Evolutionary conservation across 2,113 vertebrate genomes (phyloP).

Genomic region (Corythaixoides concolor): DNA sequence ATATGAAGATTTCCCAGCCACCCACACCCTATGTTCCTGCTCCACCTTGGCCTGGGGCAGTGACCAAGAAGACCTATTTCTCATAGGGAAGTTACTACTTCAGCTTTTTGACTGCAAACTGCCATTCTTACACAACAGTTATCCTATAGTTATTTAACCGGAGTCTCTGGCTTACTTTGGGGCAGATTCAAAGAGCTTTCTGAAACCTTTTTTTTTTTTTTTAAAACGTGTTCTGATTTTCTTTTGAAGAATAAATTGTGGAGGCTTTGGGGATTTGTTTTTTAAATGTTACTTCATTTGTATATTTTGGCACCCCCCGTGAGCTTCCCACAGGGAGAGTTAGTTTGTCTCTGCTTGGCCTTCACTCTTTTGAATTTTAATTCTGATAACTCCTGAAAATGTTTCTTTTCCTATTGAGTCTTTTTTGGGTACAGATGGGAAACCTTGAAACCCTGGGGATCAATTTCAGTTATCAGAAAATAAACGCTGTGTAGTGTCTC

Average conservation of each 20-base stretch:
- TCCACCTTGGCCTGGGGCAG: not conserved
- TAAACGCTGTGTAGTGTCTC: not conserved
- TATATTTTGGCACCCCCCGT: conserved; percentile 20
- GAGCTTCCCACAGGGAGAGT: not conserved
- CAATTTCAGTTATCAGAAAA: not conserved
- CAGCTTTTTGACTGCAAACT: not conserved
- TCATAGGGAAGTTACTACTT: not conserved
- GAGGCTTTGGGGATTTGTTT: not conserved
- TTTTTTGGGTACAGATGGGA: not conserved
- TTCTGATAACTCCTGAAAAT: conserved; percentile 13
- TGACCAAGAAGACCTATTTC: not conserved
- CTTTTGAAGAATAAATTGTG: not conserved
- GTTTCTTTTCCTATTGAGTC: not conserved
- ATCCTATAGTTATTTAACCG: not conserved
- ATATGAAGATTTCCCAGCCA: not conserved
- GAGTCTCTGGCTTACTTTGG: not conserved
- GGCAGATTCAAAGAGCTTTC: not conserved
- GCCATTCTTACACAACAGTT: not conserved
- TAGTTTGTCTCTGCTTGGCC: not conserved
- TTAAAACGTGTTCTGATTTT: not conserved
- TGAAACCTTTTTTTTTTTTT: not conserved
- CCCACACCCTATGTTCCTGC: not conserved
- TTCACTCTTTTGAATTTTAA: conserved; percentile 14
- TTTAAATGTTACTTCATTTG: conserved; percentile 13
- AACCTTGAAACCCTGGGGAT: not conserved